phyloP scores from a whole-genome alignment of 2,113 vertebrate genomes.

The Malurus alboscapulatus region DNA sequence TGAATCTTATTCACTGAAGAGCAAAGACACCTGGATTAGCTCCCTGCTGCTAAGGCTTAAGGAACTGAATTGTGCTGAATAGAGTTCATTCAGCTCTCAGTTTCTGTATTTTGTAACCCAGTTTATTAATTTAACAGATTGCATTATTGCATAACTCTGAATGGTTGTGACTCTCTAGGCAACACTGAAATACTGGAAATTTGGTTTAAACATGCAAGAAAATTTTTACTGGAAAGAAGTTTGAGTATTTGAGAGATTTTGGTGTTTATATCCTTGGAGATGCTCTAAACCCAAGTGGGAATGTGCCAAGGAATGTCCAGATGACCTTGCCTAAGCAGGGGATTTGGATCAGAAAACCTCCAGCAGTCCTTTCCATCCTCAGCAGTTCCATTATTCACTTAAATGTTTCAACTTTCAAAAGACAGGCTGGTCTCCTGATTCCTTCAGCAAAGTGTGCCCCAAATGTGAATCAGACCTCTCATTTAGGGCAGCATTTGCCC shows the following conservation, averaged over 20 bases:
- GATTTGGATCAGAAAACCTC: neutral
- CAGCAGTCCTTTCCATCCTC: neutral
- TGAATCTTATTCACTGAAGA: neutral
- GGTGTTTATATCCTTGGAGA: neutral
- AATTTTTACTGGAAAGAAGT: neutral
- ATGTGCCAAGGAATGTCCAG: neutral
- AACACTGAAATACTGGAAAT: neutral
- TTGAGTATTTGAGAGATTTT: neutral
- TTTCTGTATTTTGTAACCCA: neutral
- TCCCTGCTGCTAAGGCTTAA: neutral
- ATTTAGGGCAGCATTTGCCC: neutral
- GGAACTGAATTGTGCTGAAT: neutral
- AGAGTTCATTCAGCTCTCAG: neutral
- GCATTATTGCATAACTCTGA: neutral
- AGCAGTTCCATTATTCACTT: accelerated
- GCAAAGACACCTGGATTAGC: neutral
- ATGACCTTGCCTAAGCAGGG: neutral
- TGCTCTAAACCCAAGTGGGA: neutral
- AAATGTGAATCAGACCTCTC: neutral
- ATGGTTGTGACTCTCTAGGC: neutral
- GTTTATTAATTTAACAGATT: neutral
- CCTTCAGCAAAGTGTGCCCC: neutral
- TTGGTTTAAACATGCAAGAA: neutral
- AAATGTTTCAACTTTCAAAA: neutral
- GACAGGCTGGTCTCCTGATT: neutral